Conservation (phyloP, 1,140 invertebrate genomes). For the Maniola jurtina region DNA sequence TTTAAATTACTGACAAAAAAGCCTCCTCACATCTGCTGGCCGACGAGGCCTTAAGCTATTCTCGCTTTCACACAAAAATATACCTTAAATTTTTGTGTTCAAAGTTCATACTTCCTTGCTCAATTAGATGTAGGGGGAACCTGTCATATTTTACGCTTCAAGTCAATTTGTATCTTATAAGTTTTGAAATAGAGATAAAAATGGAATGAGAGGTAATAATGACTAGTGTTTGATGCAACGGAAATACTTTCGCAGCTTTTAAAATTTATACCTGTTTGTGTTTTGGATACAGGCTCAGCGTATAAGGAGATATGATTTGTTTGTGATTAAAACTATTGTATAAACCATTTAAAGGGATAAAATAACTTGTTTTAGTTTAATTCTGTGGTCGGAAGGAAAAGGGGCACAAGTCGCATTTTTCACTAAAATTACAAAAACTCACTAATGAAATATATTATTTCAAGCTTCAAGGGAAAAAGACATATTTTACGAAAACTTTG, state of each 20-base stretch:
- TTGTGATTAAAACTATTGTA: background rate
- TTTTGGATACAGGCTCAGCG: background rate
- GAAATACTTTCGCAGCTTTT: constrained; percentile 39
- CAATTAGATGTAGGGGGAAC: constrained; percentile 15
- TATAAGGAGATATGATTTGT: background rate
- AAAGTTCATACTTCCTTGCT: constrained; percentile 17
- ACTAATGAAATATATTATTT: no score
- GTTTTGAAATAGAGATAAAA: constrained; percentile 3
- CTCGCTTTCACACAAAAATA: constrained; percentile 15
- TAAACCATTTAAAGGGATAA: background rate
- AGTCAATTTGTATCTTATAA: constrained; percentile 21
- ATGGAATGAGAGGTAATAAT: constrained; percentile 14
- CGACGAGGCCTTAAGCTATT: constrained; percentile 24
- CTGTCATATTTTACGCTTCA: constrained; percentile 25
- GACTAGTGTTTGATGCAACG: constrained; percentile 25
- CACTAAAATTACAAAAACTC: no score
- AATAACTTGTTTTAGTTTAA: background rate
- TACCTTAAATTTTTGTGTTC: constrained; percentile 11
- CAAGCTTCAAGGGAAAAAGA: no score
- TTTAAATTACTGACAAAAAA: constrained; percentile 44
- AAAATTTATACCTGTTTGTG: constrained; percentile 25
- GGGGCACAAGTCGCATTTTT: no score
- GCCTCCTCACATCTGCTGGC: constrained; percentile 43
- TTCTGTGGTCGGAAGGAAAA: no score
- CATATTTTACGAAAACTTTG: no score